Base-by-base conservation (phyloP, 2,113 vertebrate species). In the Bagarius yarrelli region DNA sequence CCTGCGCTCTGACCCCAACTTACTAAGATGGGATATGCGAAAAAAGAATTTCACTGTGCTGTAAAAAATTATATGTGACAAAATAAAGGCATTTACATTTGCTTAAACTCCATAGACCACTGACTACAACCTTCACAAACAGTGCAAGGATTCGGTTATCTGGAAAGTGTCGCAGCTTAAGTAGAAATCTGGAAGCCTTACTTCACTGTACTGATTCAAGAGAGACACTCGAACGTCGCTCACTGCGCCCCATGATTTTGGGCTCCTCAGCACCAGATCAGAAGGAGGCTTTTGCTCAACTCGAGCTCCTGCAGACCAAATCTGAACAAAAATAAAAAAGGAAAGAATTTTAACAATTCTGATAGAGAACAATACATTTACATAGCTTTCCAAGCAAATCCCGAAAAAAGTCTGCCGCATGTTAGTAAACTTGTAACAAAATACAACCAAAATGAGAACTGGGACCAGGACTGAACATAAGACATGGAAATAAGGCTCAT, bases 231-330 rank as follows among this genome's bases (percentile, higher is more conserved):
- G 87, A 0, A 94, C 84, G 36, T 89, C 89, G 19, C 85, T 83
- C 2, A 89, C 87, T 0, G 84, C 50, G 56, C 93, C 94, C 94
- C 94, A 95, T 16, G 88, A 93, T 69, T 71, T 91, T 74, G 93
- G 92, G 23, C 88, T 87, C 86, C 91, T 92, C 87, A 95, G 93
- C 1, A 96, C 73, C 75, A 96, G 87, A 80, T 95, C 93, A 56
- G 77, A 85, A 0, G 90, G 66, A 27, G 91, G 86, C n/a, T 88
- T 88, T 12, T 91, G 90, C 16, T 90, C 90, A 16, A 82, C 76
- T 67, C 90, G 91, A 70, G 91, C 86, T 13, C 85, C 91, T 73
- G 91, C 90, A n/a, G 93, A 91, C 95, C 95, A 96, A 83, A 96
- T 92, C 95, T 96, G 86, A 69, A 0, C 2, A 23, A 16, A 56